Conservation (phyloP, 2,797 vertebrate species). For the Acipenser oxyrinchus region DNA sequence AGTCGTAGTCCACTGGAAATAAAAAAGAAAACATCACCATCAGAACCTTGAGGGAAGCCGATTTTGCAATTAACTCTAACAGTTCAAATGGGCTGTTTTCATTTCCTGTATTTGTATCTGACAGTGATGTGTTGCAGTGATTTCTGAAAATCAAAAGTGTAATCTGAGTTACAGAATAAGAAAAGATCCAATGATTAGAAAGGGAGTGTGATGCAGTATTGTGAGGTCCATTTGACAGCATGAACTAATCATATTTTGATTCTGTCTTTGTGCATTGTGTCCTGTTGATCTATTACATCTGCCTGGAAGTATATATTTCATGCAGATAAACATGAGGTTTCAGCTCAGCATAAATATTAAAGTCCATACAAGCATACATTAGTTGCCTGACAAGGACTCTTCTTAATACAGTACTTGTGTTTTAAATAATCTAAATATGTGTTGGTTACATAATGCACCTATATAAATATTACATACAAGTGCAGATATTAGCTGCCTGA, state of each 20-base stretch:
- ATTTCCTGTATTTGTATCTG: too few species aligned
- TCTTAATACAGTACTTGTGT: constrained; percentile 36
- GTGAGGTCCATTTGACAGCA: background rate
- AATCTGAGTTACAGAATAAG: too few species aligned
- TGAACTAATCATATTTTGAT: background rate
- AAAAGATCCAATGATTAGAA: too few species aligned
- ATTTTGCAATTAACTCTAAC: too few species aligned
- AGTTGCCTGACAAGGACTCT: constrained; percentile 35
- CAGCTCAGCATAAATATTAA: constrained; percentile 39
- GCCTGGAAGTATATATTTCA: constrained; percentile 30
- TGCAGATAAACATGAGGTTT: constrained; percentile 32
- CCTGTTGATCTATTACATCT: constrained; percentile 18
- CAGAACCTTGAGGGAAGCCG: too few species aligned
- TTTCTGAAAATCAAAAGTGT: too few species aligned
- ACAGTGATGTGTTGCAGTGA: too few species aligned
- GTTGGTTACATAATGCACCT: constrained; percentile 39
- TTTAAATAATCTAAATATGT: constrained; percentile 38
- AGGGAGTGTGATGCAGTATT: background rate
- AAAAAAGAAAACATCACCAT: too few species aligned
- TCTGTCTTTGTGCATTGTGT: background rate
- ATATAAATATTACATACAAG: constrained; percentile 33
- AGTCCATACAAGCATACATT: constrained; percentile 28
- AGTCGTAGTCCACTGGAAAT: too few species aligned
- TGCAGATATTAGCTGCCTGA: constrained; percentile 7
- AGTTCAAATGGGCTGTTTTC: too few species aligned